Conservation (phyloP, 2,888 invertebrate species). For the Muscina levida region DNA sequence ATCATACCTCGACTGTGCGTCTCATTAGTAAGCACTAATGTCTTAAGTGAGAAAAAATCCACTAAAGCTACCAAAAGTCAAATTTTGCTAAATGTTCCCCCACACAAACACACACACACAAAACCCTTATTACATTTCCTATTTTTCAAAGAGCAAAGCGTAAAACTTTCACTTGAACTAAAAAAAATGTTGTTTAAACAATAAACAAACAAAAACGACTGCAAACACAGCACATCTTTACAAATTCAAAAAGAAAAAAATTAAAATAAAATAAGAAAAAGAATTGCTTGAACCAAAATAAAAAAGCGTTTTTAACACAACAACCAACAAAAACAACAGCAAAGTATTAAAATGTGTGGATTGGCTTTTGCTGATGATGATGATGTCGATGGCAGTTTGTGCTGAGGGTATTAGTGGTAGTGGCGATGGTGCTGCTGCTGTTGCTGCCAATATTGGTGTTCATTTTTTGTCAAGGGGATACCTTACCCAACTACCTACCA, state of each 20-base stretch:
- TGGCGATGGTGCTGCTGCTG: too few relatives aligned
- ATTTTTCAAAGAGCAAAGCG: slow-evolving; percentile 17
- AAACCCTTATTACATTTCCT: slow-evolving; percentile 24
- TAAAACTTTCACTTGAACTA: slow-evolving; percentile 40
- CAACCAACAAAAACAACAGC: slow-evolving; percentile 53
- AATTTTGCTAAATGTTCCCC: background rate
- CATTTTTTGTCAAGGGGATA: background rate
- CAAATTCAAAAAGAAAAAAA: background rate
- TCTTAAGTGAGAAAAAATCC: too few relatives aligned
- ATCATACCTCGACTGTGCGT: too few relatives aligned
- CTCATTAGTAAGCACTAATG: too few relatives aligned
- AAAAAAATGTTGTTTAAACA: slow-evolving; percentile 54
- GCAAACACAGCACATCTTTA: slow-evolving; percentile 15
- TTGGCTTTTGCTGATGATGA: too few relatives aligned
- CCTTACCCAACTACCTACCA: background rate
- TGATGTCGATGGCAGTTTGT: background rate
- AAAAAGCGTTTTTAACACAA: slow-evolving; percentile 47
- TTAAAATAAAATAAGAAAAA: background rate
- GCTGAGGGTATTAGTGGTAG: too few relatives aligned
- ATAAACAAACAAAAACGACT: slow-evolving; percentile 51
- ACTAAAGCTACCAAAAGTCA: slow-evolving; percentile 21
- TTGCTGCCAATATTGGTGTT: background rate
- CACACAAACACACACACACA: background rate
- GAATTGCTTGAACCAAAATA: slow-evolving; percentile 32
- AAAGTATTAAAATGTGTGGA: slow-evolving; percentile 47